A percentile compares a stretch with the other conserved stretches of the same genome.
Conservation (phyloP, 2,113 vertebrate species). For the Scytalopus superciliaris region DNA sequence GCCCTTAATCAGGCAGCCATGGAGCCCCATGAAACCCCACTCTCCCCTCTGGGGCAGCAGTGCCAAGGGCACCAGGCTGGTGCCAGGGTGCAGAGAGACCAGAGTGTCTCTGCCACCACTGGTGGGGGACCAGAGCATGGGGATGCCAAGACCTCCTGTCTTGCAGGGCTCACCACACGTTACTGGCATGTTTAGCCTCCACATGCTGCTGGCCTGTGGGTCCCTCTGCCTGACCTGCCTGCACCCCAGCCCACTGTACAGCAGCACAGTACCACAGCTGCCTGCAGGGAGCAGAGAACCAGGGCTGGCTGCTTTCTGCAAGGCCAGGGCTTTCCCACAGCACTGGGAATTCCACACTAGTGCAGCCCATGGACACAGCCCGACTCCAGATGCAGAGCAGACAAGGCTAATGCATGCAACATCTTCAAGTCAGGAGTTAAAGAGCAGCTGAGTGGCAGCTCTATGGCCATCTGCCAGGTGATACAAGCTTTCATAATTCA, state of each 20-base stretch:
- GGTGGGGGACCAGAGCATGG: rapidly evolving
- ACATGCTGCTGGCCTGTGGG: rapidly evolving
- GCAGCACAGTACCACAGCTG: too few relatives aligned
- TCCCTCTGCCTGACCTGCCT: background rate
- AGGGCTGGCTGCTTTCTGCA: background rate
- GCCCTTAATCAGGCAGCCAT: background rate
- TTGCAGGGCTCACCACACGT: background rate
- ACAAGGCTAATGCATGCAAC: background rate
- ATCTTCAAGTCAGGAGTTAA: background rate
- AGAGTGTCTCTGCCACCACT: rapidly evolving
- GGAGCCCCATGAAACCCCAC: background rate
- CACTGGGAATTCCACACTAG: rapidly evolving
- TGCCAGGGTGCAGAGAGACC: background rate
- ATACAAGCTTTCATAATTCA: constrained; percentile 10
- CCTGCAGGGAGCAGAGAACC: background rate
- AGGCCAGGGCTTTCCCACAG: background rate
- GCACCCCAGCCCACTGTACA: background rate
- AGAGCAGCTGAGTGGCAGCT: constrained; percentile 8
- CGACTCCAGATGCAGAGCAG: background rate
- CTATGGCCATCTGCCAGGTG: background rate
- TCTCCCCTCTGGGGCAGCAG: background rate
- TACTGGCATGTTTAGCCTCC: background rate
- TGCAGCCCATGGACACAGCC: rapidly evolving
- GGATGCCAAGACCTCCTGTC: background rate
- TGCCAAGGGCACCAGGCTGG: background rate